These are phyloP conservation scores for Myotis pilosus DNA, from an alignment of 2,797 vertebrate species.

Conservation along the genomic window DNA sequence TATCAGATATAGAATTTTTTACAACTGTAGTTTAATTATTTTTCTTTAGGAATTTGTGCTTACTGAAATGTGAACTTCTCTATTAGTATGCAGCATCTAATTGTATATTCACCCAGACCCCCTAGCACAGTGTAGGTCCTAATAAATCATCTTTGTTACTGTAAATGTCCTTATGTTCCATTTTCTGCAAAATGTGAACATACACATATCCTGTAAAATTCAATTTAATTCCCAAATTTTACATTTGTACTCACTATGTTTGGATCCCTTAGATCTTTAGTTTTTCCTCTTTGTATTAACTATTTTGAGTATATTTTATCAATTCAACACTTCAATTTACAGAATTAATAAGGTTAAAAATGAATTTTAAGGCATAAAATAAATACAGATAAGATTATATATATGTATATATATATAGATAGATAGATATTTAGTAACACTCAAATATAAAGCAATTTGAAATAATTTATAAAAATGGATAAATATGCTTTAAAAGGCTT, in stretches of 20 bases:
- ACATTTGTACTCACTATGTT: neutral
- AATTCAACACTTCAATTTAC: neutral
- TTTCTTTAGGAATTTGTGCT: neutral
- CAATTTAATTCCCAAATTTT: neutral
- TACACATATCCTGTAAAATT: neutral
- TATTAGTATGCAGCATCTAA: neutral
- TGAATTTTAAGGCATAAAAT: neutral
- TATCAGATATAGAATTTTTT: neutral
- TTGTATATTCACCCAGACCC: neutral
- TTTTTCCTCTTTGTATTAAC: neutral
- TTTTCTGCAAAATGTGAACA: neutral
- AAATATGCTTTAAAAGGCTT: neutral
- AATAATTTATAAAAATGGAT: neutral
- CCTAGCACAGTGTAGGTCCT: neutral
- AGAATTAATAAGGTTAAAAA: neutral
- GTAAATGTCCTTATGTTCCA: neutral
- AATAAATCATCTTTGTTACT: neutral
- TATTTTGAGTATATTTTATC: neutral
- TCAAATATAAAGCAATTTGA: neutral
- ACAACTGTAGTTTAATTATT: neutral
- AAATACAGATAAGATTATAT: neutral
- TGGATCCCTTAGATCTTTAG: neutral
- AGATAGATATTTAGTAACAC: neutral
- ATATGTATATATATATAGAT: neutral
- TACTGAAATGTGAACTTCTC: neutral